Evolutionary conservation across 2,888 invertebrate species (phyloP).

Genomic region (Sclerodermus sp.): DNA sequence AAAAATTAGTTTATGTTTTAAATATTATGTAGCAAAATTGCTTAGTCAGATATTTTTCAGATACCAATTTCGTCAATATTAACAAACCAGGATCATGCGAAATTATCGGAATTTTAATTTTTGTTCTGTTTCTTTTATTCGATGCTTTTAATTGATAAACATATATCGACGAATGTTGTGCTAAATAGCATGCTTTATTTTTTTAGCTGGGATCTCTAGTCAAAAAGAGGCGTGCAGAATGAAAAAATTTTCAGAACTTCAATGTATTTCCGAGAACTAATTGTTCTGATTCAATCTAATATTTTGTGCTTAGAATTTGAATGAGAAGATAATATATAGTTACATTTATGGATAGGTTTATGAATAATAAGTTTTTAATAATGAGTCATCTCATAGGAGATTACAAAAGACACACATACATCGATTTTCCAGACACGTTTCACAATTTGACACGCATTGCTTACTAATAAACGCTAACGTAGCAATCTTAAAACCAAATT

Average conservation of each 20-base stretch:
- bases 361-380: conserved; percentile 18
- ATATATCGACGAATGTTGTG: too few species aligned
- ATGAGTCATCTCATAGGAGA: not conserved
- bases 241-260: conserved; percentile 30
- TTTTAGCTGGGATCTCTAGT: conserved; percentile 74
- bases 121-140: too few species aligned
- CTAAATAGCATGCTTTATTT: conserved; percentile 2
- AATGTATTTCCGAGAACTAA: too few species aligned
- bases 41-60: too few species aligned
- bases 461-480: conserved; percentile 2
- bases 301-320: too few species aligned
- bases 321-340: not conserved
- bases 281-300: too few species aligned
- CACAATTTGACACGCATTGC: not conserved
- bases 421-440: not conserved
- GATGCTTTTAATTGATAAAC: too few species aligned
- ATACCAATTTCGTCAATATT: too few species aligned
- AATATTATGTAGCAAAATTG: too few species aligned
- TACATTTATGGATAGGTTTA: conserved; percentile 13
- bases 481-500: conserved; percentile 5
- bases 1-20: too few species aligned
- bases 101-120: too few species aligned
- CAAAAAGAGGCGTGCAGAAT: conserved; percentile 78
- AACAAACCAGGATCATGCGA: too few species aligned
- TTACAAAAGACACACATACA: conserved; percentile 1